These are phyloP conservation scores for Xanthorhoe designata DNA, from an alignment of 2,888 invertebrate species.

Conservation along the genomic window DNA sequence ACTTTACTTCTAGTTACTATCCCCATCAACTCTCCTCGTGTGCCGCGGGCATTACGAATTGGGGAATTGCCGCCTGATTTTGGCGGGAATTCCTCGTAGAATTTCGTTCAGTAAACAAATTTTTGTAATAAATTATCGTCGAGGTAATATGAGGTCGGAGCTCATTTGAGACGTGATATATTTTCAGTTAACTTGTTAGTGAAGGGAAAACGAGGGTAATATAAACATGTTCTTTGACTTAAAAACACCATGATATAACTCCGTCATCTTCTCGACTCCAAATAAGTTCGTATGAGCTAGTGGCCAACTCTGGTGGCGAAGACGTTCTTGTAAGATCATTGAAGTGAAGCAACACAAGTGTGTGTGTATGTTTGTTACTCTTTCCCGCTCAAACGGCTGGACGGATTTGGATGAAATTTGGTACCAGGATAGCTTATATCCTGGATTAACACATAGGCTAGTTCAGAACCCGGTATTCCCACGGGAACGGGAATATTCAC, in stretches of 20 bases:
- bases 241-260: not conserved
- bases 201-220: conserved; percentile 10
- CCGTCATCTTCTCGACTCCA: too few relatives aligned
- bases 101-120: conserved; percentile 48
- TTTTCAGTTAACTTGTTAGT: conserved; percentile 30
- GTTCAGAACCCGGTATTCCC: too few relatives aligned
- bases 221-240: not conserved
- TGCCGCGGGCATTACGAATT: conserved; percentile 18
- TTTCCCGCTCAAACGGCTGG: too few relatives aligned
- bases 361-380: too few relatives aligned
- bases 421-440: too few relatives aligned
- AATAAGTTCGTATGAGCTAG: too few relatives aligned
- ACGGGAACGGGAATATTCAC: too few relatives aligned
- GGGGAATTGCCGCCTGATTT: conserved; percentile 34
- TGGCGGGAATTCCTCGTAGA: conserved; percentile 39
- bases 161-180: conserved; percentile 33
- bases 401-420: too few relatives aligned
- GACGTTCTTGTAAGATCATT: too few relatives aligned
- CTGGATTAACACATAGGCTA: too few relatives aligned
- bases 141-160: conserved; percentile 40
- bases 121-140: conserved; percentile 43
- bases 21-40: not conserved
- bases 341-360: too few relatives aligned
- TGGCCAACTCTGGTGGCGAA: too few relatives aligned
- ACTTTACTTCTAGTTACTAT: not conserved